Conservation (phyloP, 2,797 vertebrate genomes). For the Aphelocoma californica region DNA sequence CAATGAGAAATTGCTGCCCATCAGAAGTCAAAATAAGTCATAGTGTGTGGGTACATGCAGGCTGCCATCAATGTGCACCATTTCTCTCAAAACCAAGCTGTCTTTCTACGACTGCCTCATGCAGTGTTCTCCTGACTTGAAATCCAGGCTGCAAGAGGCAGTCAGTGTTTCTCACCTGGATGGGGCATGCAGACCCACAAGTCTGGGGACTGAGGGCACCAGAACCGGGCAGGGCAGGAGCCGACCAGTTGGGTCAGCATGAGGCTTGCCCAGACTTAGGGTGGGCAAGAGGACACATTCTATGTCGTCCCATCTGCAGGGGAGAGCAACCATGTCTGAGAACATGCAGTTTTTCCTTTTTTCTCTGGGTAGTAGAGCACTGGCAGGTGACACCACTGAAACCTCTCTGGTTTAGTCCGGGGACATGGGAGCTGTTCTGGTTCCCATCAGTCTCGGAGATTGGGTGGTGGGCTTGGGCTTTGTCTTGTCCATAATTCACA, state of each 20-base stretch:
- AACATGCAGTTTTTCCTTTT: background rate
- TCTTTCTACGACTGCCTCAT: background rate
- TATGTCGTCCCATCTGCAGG: fast-evolving
- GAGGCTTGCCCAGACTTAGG: fast-evolving
- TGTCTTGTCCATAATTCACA: background rate
- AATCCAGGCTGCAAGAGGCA: background rate
- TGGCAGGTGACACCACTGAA: background rate
- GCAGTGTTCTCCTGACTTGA: background rate
- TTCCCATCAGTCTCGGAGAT: background rate
- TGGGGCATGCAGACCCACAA: background rate
- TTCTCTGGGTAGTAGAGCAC: background rate
- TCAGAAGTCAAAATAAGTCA: background rate
- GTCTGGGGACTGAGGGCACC: fast-evolving
- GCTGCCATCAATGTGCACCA: background rate
- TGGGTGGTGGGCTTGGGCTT: fast-evolving
- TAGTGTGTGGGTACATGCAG: fast-evolving
- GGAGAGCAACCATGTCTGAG: background rate
- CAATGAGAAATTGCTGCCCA: background rate
- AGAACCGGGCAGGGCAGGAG: background rate
- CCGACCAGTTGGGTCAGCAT: fast-evolving
- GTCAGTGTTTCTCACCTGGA: background rate
- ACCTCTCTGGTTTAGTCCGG: background rate
- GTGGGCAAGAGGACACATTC: background rate
- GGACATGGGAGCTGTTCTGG: fast-evolving
- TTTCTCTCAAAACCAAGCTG: background rate